phyloP scores from a whole-genome alignment of 2,888 invertebrate genomes.

The Sturmia bella region DNA sequence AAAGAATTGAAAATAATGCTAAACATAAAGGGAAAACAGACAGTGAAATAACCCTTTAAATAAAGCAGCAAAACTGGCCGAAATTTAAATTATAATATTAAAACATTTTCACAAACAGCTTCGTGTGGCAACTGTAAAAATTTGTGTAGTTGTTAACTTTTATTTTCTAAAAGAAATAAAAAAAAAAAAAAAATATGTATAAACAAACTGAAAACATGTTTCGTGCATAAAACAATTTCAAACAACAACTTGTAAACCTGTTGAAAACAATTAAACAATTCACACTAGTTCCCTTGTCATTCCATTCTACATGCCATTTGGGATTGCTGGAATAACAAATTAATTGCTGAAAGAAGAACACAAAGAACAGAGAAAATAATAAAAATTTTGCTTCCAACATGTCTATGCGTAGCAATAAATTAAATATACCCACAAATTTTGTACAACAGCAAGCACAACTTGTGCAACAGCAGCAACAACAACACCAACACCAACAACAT shows the following conservation, averaged over 20 bases:
- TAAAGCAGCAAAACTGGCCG: neutral
- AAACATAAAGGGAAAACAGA: conserved; percentile 9
- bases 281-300: conserved; percentile 31
- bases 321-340: conserved; percentile 3
- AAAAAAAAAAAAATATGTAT: too few species aligned
- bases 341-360: conserved; percentile 22
- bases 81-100: conserved; percentile 2
- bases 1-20: conserved; percentile 1
- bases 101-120: neutral
- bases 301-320: conserved; percentile 6
- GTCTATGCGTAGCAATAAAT: conserved; percentile 81
- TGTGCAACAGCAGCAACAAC: conserved; percentile 70
- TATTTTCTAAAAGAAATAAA: conserved; percentile 7
- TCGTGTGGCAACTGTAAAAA: neutral
- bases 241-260: conserved; percentile 43
- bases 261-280: conserved; percentile 57
- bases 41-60: neutral
- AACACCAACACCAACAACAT: conserved; percentile 72
- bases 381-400: conserved; percentile 71
- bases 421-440: conserved; percentile 72
- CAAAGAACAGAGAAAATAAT: neutral
- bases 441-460: conserved; percentile 71
- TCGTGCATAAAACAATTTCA: conserved; percentile 58
- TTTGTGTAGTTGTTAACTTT: neutral
- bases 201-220: conserved; percentile 24